phyloP scores from a whole-genome alignment of 2,888 invertebrate species.

The Agriopis leucophaearia region DNA sequence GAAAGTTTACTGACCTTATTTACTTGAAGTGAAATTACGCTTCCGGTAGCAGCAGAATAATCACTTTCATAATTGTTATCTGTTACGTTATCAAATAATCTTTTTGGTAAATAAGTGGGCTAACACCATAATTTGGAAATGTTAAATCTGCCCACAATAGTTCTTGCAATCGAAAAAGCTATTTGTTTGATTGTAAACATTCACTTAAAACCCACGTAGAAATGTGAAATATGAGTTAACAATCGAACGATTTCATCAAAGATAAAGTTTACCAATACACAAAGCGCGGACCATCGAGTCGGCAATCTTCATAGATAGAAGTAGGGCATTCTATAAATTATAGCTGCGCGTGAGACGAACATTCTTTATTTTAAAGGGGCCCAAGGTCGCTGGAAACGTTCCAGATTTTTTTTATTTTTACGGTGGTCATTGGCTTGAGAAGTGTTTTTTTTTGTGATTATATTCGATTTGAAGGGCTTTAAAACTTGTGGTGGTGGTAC shows the following conservation, averaged over 20 bases:
- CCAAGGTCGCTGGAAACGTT: conserved; percentile 83
- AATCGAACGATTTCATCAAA: conserved; percentile 43
- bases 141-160: conserved; percentile 36
- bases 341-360: conserved; percentile 68
- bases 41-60: conserved; percentile 34
- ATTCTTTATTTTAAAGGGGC: conserved; percentile 69
- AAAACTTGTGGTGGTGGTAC: conserved; percentile 12
- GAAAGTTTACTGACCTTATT: conserved; percentile 45
- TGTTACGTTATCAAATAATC: conserved; percentile 29
- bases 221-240: conserved; percentile 38
- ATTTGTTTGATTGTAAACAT: conserved; percentile 44
- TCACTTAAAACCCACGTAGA: conserved; percentile 42
- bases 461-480: conserved; percentile 58
- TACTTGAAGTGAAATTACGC: conserved; percentile 37
- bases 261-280: conserved; percentile 40
- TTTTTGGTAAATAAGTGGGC: conserved; percentile 24
- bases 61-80: conserved; percentile 41
- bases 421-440: conserved; percentile 55
- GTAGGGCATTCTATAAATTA: conserved; percentile 78
- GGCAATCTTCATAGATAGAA: conserved; percentile 64
- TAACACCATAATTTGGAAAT: conserved; percentile 27
- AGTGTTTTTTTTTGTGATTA: conserved; percentile 43
- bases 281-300: conserved; percentile 42
- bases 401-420: conserved; percentile 72
- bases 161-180: conserved; percentile 35